A percentile compares a stretch with the other conserved stretches of the same genome.
phyloP scores from a whole-genome alignment of 2,888 invertebrate species.

The Empis stercorea region DNA sequence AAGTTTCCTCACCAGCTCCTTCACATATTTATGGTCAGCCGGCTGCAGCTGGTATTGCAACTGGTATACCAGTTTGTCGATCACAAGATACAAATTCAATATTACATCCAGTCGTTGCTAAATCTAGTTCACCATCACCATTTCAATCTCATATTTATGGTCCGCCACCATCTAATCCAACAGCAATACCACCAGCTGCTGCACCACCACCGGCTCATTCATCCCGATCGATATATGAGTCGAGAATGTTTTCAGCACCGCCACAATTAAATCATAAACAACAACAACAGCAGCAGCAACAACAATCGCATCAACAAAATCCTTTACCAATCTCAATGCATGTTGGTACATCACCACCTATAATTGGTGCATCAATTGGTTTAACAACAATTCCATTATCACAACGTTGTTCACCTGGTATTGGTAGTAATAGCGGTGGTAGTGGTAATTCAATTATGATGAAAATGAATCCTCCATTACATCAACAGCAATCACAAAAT shows the following conservation, averaged over 20 bases:
- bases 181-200: slow-evolving; percentile 36
- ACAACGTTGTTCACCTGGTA: slow-evolving; percentile 15
- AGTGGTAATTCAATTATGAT: slow-evolving; percentile 17
- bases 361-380: slow-evolving; percentile 16
- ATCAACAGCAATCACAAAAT: slow-evolving; percentile 18
- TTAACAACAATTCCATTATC: slow-evolving; percentile 30
- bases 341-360: slow-evolving; percentile 40
- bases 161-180: slow-evolving; percentile 39
- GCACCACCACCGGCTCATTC: slow-evolving; percentile 46
- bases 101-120: slow-evolving; percentile 28
- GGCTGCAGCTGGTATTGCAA: slow-evolving; percentile 39
- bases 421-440: slow-evolving; percentile 30
- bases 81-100: slow-evolving; percentile 29
- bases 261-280: slow-evolving; percentile 21
- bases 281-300: neutral
- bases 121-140: slow-evolving; percentile 43
- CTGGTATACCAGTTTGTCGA: slow-evolving; percentile 43
- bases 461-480: slow-evolving; percentile 36
- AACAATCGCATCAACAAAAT: neutral
- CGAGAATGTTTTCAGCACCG: slow-evolving; percentile 22
- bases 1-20: slow-evolving; percentile 66
- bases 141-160: slow-evolving; percentile 31
- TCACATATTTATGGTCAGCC: slow-evolving; percentile 27
- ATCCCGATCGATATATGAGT: slow-evolving; percentile 24
- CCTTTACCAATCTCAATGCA: slow-evolving; percentile 28